These are phyloP conservation scores for Carassius gibelio DNA, from an alignment of 2,113 vertebrate species.

Conservation along the genomic window DNA sequence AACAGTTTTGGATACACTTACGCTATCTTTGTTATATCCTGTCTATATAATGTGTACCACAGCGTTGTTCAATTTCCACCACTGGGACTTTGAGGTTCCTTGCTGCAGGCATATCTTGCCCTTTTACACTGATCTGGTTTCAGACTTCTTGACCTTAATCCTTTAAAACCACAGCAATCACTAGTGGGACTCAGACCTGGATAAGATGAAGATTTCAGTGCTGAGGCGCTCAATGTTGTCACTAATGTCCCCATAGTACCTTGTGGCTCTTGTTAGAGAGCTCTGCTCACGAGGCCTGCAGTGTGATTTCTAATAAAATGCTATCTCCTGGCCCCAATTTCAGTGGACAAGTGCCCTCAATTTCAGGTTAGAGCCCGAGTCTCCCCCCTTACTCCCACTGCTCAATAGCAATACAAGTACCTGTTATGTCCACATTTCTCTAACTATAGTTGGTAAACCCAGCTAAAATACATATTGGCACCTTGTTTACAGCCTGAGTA, in stretches of 20 bases:
- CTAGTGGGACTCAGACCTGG: conserved; percentile 25
- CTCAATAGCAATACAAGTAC: conserved; percentile 15
- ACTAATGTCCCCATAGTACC: conserved; percentile 64
- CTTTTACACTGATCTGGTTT: conserved; percentile 27
- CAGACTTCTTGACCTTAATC: conserved; percentile 20
- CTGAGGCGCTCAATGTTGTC: conserved; percentile 15
- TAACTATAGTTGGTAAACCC: not conserved
- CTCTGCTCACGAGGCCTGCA: conserved; percentile 48
- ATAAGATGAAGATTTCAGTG: conserved; percentile 11
- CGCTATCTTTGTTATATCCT: not conserved
- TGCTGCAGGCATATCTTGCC: not conserved
- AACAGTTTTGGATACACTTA: not conserved
- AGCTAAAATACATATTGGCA: not conserved
- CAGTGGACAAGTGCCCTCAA: conserved; percentile 66
- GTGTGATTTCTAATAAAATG: conserved; percentile 66
- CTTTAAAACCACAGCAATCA: conserved; percentile 30
- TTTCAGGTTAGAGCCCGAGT: conserved; percentile 60
- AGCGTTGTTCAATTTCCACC: not conserved
- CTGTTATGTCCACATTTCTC: not conserved
- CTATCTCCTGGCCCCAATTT: conserved; percentile 70
- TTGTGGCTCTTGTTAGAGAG: conserved; percentile 48
- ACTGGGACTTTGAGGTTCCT: not conserved
- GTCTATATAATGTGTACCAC: not conserved
- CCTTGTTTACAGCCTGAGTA: too few species aligned
- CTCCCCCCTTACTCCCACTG: conserved; percentile 49